phyloP scores from a whole-genome alignment of 2,888 invertebrate genomes.

The Cynaeus angustus region DNA sequence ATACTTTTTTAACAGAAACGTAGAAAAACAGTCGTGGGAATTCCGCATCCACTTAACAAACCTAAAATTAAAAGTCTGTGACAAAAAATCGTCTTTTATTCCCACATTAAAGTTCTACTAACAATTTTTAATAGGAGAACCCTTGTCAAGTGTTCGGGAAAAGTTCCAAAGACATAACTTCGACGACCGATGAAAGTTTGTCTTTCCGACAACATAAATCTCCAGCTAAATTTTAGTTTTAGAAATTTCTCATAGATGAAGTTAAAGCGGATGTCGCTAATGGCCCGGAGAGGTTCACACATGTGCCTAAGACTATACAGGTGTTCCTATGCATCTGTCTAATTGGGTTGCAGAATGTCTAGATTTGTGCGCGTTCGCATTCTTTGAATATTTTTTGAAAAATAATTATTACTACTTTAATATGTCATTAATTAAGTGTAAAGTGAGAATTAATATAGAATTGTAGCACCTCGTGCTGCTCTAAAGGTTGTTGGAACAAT shows the following conservation, averaged over 20 bases:
- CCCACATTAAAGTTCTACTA: too few relatives aligned
- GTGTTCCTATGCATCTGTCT: conserved; percentile 20
- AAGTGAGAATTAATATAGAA: too few relatives aligned
- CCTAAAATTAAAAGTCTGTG: too few relatives aligned
- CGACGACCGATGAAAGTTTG: background rate
- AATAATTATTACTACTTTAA: background rate
- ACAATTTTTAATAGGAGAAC: too few relatives aligned
- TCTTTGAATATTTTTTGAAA: background rate
- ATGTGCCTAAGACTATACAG: conserved; percentile 33
- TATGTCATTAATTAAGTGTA: background rate
- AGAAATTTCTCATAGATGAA: conserved; percentile 1
- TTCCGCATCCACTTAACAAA: background rate
- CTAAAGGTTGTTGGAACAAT: too few relatives aligned
- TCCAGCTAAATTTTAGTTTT: conserved; percentile 3
- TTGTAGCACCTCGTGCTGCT: too few relatives aligned
- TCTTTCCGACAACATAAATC: background rate
- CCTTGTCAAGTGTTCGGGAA: background rate
- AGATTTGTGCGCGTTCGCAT: conserved; percentile 7
- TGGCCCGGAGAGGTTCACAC: conserved; percentile 12
- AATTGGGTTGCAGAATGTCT: conserved; percentile 9
- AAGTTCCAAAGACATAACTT: background rate
- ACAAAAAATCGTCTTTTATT: too few relatives aligned
- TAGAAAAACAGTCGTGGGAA: too few relatives aligned
- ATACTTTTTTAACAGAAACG: too few relatives aligned
- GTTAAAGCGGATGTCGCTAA: conserved; percentile 35